Conservation (phyloP, 1,140 invertebrate species). For the Rhopalosiphum padi region DNA sequence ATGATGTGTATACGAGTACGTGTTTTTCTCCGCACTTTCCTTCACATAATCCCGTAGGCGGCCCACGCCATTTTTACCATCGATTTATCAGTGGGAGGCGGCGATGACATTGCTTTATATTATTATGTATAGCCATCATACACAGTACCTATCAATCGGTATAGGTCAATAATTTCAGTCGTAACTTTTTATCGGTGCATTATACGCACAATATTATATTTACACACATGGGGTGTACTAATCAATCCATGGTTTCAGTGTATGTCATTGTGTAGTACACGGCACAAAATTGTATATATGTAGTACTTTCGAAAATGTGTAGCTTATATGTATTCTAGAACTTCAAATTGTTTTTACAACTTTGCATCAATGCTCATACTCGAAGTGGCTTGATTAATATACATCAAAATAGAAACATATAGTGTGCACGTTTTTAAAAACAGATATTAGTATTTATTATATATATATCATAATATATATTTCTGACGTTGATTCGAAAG, state of each 20-base stretch:
- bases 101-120: neutral
- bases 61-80: neutral
- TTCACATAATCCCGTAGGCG: neutral
- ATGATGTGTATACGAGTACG: neutral
- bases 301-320: neutral
- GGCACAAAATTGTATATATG: neutral
- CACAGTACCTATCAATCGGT: neutral
- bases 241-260: neutral
- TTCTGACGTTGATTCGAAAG: too few relatives aligned
- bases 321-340: too few relatives aligned
- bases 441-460: too few relatives aligned
- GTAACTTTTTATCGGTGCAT: neutral
- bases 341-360: too few relatives aligned
- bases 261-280: neutral
- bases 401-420: neutral
- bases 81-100: slow-evolving; percentile 49
- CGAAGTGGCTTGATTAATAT: too few relatives aligned
- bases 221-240: neutral
- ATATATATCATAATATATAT: too few relatives aligned
- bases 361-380: too few relatives aligned
- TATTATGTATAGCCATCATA: neutral
- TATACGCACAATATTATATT: neutral
- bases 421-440: too few relatives aligned
- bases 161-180: neutral
- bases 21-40: neutral